These are phyloP conservation scores for Zalophus californianus DNA, from an alignment of 2,797 vertebrate species.

Conservation along the genomic window DNA sequence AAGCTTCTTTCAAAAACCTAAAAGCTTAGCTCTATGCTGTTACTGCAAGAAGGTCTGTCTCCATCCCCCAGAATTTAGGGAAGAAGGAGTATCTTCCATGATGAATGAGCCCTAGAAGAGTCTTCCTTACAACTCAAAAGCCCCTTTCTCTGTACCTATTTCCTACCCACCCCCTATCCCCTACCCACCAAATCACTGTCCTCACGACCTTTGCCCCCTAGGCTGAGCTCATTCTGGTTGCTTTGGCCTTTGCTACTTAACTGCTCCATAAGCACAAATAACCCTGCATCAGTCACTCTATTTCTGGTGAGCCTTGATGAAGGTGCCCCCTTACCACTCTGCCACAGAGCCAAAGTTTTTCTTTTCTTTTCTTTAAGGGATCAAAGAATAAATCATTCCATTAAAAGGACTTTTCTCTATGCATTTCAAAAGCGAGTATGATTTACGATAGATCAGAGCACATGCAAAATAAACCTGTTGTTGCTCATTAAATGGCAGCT, in stretches of 20 bases:
- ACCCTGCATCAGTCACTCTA: background rate
- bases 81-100: background rate
- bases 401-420: background rate
- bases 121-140: background rate
- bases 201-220: background rate
- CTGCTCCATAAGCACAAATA: background rate
- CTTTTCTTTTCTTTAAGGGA: background rate
- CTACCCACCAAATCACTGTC: background rate
- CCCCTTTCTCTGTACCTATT: background rate
- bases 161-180: background rate
- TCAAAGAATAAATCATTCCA: background rate
- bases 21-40: background rate
- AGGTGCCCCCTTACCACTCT: background rate
- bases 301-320: background rate
- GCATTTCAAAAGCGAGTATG: constrained; percentile 7
- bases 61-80: background rate
- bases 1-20: background rate
- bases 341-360: background rate
- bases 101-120: background rate
- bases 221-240: background rate
- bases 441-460: background rate
- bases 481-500: background rate
- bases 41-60: background rate
- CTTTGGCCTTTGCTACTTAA: background rate
- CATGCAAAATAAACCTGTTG: background rate